A percentile compares a stretch with the other conserved stretches of the same genome.
These are phyloP conservation scores for Drosophila pegasa DNA, from an alignment of 2,888 invertebrate species.

Conservation along the genomic window DNA sequence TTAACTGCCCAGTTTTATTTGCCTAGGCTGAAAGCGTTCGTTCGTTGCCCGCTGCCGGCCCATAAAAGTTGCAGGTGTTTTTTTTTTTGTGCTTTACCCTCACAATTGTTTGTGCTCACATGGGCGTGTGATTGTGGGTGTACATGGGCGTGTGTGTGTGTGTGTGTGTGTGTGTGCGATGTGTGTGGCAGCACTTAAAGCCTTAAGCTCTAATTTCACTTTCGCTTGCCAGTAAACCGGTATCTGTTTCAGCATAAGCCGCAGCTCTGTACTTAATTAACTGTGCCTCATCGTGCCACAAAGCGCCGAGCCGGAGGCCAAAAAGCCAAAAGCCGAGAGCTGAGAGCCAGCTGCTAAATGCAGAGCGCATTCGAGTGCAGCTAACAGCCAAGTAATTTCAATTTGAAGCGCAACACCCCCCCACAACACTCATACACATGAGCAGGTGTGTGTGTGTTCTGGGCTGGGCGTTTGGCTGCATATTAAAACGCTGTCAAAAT, in stretches of 20 bases:
- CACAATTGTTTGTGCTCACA: slow-evolving; percentile 26
- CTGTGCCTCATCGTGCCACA: slow-evolving; percentile 46
- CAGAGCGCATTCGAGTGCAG: slow-evolving; percentile 41
- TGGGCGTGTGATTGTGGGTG: background rate
- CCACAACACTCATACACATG: slow-evolving; percentile 12
- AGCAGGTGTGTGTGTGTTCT: background rate
- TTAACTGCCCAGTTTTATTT: slow-evolving; percentile 66
- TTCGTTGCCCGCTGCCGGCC: slow-evolving; percentile 26
- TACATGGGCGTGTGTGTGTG: background rate
- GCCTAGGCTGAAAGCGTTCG: slow-evolving; percentile 52
- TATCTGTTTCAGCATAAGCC: slow-evolving; percentile 21
- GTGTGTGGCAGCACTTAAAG: slow-evolving; percentile 15
- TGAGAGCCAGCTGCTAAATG: slow-evolving; percentile 29
- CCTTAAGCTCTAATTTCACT: slow-evolving; percentile 40
- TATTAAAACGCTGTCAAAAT: slow-evolving; percentile 75
- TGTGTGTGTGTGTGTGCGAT: background rate
- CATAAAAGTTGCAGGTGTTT: slow-evolving; percentile 55
- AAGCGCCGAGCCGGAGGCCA: slow-evolving; percentile 1
- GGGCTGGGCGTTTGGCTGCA: slow-evolving; percentile 54
- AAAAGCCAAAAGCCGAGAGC: slow-evolving; percentile 12
- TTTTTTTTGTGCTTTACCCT: background rate
- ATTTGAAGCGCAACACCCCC: slow-evolving; percentile 45
- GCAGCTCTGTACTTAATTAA: slow-evolving; percentile 51
- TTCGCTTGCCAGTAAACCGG: slow-evolving; percentile 5
- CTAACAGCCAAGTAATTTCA: slow-evolving; percentile 65